Evolutionary conservation across 1,140 invertebrate genomes (phyloP).

Genomic region (Chlorops oryzae): DNA sequence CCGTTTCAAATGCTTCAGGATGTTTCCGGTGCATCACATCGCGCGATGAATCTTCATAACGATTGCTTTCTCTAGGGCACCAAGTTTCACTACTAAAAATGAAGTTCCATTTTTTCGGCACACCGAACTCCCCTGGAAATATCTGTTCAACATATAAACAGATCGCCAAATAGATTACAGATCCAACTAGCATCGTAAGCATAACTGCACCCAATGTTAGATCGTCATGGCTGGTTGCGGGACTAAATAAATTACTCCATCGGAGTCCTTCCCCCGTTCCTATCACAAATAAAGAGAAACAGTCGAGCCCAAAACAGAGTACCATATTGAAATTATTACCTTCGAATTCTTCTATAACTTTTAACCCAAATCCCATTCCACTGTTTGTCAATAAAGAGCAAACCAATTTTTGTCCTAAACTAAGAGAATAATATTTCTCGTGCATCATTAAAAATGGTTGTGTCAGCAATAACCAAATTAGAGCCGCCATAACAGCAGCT

Average conservation of each 20-base stretch:
- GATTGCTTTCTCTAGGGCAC: no score
- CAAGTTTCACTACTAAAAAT: no score
- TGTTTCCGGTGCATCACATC: no score
- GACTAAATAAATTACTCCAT: constrained; percentile 62
- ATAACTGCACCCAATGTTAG: constrained; percentile 53
- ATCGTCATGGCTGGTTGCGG: constrained; percentile 62
- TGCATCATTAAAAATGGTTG: constrained; percentile 61
- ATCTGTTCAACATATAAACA: constrained; percentile 66
- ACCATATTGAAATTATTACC: no score
- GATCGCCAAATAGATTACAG: constrained; percentile 58
- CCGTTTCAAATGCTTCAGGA: background rate
- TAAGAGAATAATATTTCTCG: constrained; percentile 54
- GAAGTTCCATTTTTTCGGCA: no score
- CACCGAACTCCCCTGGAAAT: no score
- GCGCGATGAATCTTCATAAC: no score
- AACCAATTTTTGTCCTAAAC: constrained; percentile 49
- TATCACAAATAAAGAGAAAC: no score
- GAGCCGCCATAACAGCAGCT: constrained; percentile 56
- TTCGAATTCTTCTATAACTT: constrained; percentile 52
- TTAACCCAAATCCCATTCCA: constrained; percentile 67
- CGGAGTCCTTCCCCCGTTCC: constrained; percentile 31
- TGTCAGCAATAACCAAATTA: constrained; percentile 61
- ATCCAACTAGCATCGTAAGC: constrained; percentile 56
- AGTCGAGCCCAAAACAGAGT: no score
- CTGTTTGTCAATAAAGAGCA: constrained; percentile 62